These are phyloP conservation scores for Rhagonycha lutea DNA, from an alignment of 2,888 invertebrate genomes.

Conservation along the genomic window DNA sequence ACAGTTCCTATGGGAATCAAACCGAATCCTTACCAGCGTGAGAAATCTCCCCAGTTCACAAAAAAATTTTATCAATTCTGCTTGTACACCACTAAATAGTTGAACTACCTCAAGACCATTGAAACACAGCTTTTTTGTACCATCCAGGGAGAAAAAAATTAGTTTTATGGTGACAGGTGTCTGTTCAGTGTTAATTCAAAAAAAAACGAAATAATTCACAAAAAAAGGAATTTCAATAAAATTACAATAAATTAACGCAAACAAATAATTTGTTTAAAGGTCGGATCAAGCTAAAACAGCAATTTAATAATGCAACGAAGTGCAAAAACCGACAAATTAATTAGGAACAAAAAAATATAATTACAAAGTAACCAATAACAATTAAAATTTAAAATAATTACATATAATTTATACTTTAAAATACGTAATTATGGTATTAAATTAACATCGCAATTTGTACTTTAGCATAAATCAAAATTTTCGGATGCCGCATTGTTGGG, in stretches of 20 bases:
- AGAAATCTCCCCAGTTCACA: neutral
- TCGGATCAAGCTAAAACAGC: neutral
- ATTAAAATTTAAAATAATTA: neutral
- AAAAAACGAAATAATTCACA: neutral
- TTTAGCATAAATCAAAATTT: neutral
- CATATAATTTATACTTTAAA: neutral
- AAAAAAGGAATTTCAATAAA: neutral
- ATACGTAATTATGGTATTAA: neutral
- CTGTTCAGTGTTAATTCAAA: neutral
- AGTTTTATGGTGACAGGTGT: neutral
- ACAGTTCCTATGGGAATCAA: neutral
- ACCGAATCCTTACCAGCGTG: neutral
- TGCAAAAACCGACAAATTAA: neutral
- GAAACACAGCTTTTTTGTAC: neutral
- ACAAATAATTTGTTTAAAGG: neutral
- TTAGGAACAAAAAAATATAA: neutral
- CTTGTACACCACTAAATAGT: neutral
- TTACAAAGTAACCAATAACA: neutral
- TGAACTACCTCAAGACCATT: neutral
- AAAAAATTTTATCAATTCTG: neutral
- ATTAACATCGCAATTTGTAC: neutral
- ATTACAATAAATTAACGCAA: neutral
- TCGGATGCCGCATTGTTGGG: neutral
- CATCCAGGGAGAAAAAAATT: neutral
- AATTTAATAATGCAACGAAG: neutral